A percentile compares a stretch with the other conserved stretches of the same genome.
These are phyloP conservation scores for Pitangus sulphuratus DNA, from an alignment of 2,797 vertebrate species.

Conservation along the genomic window DNA sequence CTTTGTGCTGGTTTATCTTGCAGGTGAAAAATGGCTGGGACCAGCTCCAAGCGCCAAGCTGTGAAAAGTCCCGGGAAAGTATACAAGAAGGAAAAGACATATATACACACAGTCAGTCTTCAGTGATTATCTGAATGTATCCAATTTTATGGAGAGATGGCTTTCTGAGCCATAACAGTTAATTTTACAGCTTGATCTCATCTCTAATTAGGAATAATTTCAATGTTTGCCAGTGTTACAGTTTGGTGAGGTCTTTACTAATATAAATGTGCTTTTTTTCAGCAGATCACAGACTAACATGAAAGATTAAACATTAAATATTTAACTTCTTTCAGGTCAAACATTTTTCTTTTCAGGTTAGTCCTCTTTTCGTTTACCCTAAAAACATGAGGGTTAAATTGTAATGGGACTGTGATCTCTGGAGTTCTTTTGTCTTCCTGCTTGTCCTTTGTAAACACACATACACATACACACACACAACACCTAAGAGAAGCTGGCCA, in stretches of 20 bases:
- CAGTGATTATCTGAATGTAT: background rate
- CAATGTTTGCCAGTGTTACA: background rate
- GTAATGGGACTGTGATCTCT: fast-evolving
- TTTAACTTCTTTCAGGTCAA: background rate
- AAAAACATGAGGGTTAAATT: background rate
- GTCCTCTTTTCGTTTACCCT: background rate
- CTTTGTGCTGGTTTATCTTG: conserved; percentile 15
- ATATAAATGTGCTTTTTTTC: background rate
- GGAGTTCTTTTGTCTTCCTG: background rate
- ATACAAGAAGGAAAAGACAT: background rate
- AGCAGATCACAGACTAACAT: background rate
- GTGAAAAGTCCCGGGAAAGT: background rate
- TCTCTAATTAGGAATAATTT: background rate
- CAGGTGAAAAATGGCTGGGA: conserved; percentile 93
- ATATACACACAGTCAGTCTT: background rate
- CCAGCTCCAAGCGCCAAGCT: conserved; percentile 74
- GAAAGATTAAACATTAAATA: background rate
- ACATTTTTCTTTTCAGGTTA: background rate
- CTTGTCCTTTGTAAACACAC: background rate
- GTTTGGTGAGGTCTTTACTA: background rate
- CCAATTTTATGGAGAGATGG: background rate
- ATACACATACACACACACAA: background rate
- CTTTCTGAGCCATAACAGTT: background rate
- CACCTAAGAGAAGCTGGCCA: background rate
- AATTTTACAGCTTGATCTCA: background rate